Conservation (phyloP, 2,888 invertebrate genomes). For the Metacarcinus magister region DNA sequence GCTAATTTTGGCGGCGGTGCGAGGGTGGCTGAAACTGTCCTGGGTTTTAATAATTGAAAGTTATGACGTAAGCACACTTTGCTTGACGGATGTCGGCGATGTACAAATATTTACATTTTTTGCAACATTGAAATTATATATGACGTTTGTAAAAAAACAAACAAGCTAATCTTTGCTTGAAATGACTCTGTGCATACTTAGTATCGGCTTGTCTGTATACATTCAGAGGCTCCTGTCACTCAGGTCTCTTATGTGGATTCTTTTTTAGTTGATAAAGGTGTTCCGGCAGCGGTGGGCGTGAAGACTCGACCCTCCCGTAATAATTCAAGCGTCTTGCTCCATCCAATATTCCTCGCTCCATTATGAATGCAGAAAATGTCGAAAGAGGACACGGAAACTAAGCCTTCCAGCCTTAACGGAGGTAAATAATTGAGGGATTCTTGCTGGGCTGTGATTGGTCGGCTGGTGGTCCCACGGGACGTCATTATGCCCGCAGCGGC, state of each 20-base stretch:
- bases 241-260: not conserved
- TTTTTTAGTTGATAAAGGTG: not conserved
- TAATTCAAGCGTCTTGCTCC: slow-evolving; percentile 48
- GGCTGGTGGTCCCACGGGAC: slow-evolving; percentile 37
- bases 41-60: slow-evolving; percentile 1
- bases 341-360: slow-evolving; percentile 35
- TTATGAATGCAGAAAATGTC: slow-evolving; percentile 34
- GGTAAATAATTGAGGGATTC: slow-evolving; percentile 61
- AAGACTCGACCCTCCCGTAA: not conserved
- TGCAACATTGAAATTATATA: not conserved
- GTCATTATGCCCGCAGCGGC: slow-evolving; percentile 59
- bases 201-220: not conserved
- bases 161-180: not conserved
- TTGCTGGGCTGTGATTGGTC: slow-evolving; percentile 52
- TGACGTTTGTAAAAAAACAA: not conserved
- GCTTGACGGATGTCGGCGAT: not conserved
- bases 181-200: not conserved
- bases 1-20: not conserved
- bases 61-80: not conserved
- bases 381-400: slow-evolving; percentile 59
- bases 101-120: not conserved
- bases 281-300: not conserved
- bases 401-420: slow-evolving; percentile 37
- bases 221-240: not conserved
- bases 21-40: not conserved